Base-by-base conservation (phyloP, 2,797 vertebrate genomes). In the Spinus olivaceus region DNA sequence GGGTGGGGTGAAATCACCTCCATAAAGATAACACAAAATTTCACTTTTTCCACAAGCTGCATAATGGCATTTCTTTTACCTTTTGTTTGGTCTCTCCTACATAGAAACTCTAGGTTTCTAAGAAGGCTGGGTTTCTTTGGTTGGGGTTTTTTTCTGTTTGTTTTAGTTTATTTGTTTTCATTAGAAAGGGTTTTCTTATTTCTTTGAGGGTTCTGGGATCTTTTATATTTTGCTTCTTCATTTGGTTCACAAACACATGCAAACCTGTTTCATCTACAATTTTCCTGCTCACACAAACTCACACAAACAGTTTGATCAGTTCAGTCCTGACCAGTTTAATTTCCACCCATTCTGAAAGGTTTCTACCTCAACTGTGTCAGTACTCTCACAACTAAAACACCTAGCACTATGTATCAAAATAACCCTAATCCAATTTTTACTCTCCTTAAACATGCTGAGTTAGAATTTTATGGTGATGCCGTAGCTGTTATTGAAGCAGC, bases 381-480 rank as follows among this genome's bases (percentile, higher is more conserved):
- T 47, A 47, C 8, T 76, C 15, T 51, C 17, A 51, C 1, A 3
- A 51, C 11, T 64, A 37, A 88, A 44, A 56, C 27, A 81, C 41
- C 4, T 18, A 51, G 20, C 1, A 12, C 12, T 63, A 12, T 0
- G 0, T 27, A 14, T 63, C 49, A 64, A 90, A 83, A 78, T n/a
- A 86, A n/a, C 18, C 3, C n/a, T 47, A 24, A 71, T 19, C 33
- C 24, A 67, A 23, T 44, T 93, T 90, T 81, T 78, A 21, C 32
- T 10, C 15, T 41, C 17, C 9, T 56, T 67, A 60, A 28, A 28
- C 1, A 1, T 24, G 18, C 9, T 59, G 44, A 73, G 10, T 33
- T 86, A 44, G 28, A 70, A 56, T 37, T 83, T 56, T 66, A 30
- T 37, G 32, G 32, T 78, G 37, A 63, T 74, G 51, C 5, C 25